A percentile compares a stretch with the other conserved stretches of the same genome.
These are phyloP conservation scores for Seladonia tumulorum DNA, from an alignment of 2,888 invertebrate genomes.

Conservation along the genomic window DNA sequence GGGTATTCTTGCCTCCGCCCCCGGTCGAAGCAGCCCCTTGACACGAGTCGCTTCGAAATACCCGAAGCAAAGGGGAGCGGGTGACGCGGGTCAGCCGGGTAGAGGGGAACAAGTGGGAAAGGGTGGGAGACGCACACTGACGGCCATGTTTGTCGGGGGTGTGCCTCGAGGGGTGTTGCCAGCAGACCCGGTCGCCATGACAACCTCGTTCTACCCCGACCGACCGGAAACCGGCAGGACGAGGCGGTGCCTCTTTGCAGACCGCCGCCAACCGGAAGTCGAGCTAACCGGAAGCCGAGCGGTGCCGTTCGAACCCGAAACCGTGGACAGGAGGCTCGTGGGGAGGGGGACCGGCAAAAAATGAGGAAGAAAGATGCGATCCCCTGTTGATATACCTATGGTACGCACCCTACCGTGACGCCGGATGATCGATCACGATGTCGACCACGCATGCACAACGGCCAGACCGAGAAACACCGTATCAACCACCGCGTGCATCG, in stretches of 20 bases:
- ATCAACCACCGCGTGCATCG: constrained; percentile 4
- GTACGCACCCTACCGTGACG: constrained; percentile 73
- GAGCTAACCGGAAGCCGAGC: constrained; percentile 63
- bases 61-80: constrained; percentile 40
- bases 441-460: constrained; percentile 59
- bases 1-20: constrained; percentile 62
- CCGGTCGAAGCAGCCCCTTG: constrained; percentile 61
- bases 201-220: constrained; percentile 76
- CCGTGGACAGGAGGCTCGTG: background rate
- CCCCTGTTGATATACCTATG: constrained; percentile 67
- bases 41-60: constrained; percentile 52
- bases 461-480: constrained; percentile 7
- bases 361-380: constrained; percentile 68
- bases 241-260: constrained; percentile 54
- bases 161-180: constrained; percentile 78
- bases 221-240: constrained; percentile 68
- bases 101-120: constrained; percentile 14
- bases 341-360: constrained; percentile 57
- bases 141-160: constrained; percentile 78
- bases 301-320: constrained; percentile 31
- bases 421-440: constrained; percentile 74
- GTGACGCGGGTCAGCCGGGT: constrained; percentile 37
- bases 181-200: constrained; percentile 74
- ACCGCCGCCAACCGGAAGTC: constrained; percentile 74
- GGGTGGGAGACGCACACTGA: constrained; percentile 35